Percentiles rank a stretch among this genome's conserved stretches.
These are phyloP conservation scores for Pyrrhosoma nymphula DNA, from an alignment of 2,888 invertebrate species.

Conservation along the genomic window DNA sequence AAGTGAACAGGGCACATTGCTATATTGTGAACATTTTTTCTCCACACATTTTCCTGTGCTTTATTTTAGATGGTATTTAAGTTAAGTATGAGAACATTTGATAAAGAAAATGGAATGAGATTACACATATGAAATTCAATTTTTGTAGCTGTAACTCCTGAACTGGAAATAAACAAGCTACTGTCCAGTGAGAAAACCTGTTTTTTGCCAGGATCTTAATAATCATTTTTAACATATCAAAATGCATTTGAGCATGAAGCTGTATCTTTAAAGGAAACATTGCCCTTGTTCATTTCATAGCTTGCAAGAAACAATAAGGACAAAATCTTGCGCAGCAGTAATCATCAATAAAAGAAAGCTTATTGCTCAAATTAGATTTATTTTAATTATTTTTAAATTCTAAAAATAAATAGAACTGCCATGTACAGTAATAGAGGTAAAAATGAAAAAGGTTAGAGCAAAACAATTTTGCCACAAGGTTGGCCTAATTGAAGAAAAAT, in stretches of 20 bases:
- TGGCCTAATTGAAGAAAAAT: background rate
- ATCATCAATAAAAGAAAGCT: background rate
- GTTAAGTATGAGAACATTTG: too few relatives aligned
- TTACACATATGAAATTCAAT: too few relatives aligned
- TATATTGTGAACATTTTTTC: too few relatives aligned
- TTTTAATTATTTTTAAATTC: slow-evolving; percentile 23
- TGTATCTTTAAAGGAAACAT: background rate
- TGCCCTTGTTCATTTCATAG: background rate
- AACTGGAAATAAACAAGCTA: too few relatives aligned
- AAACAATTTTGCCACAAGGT: background rate
- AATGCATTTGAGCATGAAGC: background rate
- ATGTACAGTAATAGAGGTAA: slow-evolving; percentile 34
- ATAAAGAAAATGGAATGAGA: too few relatives aligned
- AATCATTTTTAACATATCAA: background rate
- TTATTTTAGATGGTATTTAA: too few relatives aligned
- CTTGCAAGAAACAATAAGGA: background rate
- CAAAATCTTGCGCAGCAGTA: background rate
- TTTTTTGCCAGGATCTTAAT: too few relatives aligned
- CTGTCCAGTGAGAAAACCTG: too few relatives aligned
- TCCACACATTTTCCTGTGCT: too few relatives aligned
- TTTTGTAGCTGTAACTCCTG: too few relatives aligned
- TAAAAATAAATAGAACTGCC: slow-evolving; percentile 50
- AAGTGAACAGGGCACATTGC: too few relatives aligned
- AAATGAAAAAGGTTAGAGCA: background rate
- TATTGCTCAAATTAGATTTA: slow-evolving; percentile 54